Conservation (phyloP, 2,113 vertebrate genomes). For the Potamarius usumacintae region DNA sequence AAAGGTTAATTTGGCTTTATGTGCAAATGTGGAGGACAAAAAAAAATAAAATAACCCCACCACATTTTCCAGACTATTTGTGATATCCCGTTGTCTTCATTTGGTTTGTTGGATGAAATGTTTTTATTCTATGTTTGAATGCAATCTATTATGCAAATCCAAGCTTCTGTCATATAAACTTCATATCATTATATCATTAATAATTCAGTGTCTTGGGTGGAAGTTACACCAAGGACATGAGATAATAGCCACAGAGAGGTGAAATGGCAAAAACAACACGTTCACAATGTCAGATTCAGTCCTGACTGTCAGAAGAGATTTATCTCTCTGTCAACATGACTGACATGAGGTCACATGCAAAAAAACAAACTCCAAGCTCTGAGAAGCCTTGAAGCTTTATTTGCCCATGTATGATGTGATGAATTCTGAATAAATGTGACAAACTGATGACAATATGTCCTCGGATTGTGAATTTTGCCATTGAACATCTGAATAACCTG, state of each 20-base stretch:
- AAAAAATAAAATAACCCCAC: neutral
- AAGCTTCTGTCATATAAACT: neutral
- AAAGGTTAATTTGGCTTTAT: neutral
- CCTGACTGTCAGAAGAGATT: conserved; percentile 20
- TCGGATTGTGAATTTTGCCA: neutral
- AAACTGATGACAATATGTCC: conserved; percentile 9
- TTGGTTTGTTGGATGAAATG: neutral
- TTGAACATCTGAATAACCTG: neutral
- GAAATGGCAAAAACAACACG: neutral
- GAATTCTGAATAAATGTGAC: conserved; percentile 16
- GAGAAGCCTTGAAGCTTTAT: neutral
- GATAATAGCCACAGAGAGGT: conserved; percentile 15
- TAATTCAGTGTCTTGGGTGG: neutral
- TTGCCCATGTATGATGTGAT: neutral
- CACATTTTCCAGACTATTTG: neutral
- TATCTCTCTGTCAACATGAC: neutral
- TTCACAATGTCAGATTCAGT: conserved; percentile 6
- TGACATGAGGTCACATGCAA: neutral
- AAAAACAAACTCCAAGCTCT: too few species aligned
- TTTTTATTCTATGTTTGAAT: neutral
- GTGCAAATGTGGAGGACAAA: neutral
- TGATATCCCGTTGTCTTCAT: neutral
- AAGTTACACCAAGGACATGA: conserved; percentile 5
- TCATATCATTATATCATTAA: neutral
- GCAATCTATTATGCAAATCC: neutral